Evolutionary conservation across 2,888 invertebrate species (phyloP).

Genomic region (Heteromyza rotundicornis): DNA sequence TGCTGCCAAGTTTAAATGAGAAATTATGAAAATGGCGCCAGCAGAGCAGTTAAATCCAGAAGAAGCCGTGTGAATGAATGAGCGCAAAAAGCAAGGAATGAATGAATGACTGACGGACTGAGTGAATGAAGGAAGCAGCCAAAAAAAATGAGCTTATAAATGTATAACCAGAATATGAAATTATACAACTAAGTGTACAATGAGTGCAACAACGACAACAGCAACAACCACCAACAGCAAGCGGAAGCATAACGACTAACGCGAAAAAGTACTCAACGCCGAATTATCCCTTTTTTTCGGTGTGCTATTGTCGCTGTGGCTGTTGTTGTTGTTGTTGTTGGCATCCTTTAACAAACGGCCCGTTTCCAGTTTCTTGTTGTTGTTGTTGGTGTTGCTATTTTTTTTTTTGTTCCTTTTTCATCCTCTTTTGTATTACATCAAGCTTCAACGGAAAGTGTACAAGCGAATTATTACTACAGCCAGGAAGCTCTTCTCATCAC

Average conservation of each 20-base stretch:
- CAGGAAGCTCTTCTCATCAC: too few species aligned
- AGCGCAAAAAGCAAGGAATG: too few species aligned
- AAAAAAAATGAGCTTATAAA: neutral
- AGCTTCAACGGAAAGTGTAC: neutral
- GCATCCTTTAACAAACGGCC: neutral
- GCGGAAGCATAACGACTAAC: neutral
- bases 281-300: neutral
- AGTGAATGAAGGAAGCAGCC: neutral
- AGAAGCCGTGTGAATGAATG: too few species aligned
- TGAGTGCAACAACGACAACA: neutral
- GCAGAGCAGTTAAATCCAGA: neutral
- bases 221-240: neutral
- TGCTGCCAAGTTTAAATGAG: conserved; percentile 48
- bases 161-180: too few species aligned
- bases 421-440: neutral
- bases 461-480: neutral
- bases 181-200: neutral
- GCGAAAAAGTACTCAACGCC: neutral
- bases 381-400: conserved; percentile 3
- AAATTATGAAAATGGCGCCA: conserved; percentile 23
- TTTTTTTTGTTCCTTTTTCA: conserved; percentile 4
- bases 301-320: neutral
- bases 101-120: too few species aligned
- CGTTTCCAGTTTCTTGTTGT: neutral
- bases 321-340: neutral